Base-by-base conservation (phyloP, 1,140 invertebrate genomes). In the Drosophila triauraria region DNA sequence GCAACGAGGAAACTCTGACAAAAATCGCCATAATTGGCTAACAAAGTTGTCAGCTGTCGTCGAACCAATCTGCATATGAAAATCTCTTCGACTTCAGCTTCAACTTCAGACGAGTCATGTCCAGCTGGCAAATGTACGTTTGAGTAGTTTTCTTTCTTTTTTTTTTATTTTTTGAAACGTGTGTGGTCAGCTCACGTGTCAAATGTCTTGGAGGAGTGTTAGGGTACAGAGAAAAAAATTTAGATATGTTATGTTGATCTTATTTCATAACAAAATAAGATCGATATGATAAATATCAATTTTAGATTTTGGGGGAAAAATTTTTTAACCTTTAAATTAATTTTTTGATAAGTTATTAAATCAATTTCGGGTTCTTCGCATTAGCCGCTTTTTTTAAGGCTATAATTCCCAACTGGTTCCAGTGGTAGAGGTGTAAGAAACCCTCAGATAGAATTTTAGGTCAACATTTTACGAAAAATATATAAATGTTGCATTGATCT, bases 151-250 rank as follows among this genome's bases (percentile, higher is more conserved):
- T 56, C 47, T 56, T 25, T 44, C 17, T 6, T 20, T 25, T 54
- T 58, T 30, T 53, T 15, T 30, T 30, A 0, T 30, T 30, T 56
- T 42, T 38, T 15, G 38, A 27, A 67, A 8, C 58, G 83, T 76
- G 75, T 68, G 60, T 64, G 74, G 80, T 74, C 72, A 78, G 70
- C 67, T 88, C 84, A 88, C 84, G 84, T 88, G 85, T 90, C 80
- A 80, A 76, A 47, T 44, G 63, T 57, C 75, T 63, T 38, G 62
- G 53, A 40, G 51, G 46, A 63, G 67, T 40, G 32, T 23, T 54
- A 23, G 13, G 13, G 4, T 54, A 23, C 53, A 54, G 13, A 38
- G 5, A 23, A 23, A 40, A 4, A 54, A 38, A 38, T 38, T 0
- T 3, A 0, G 32, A 3, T 0, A 30, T 6, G 27, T 27, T 27